Percentiles rank a stretch among this genome's conserved stretches.
Evolutionary conservation across 2,113 vertebrate species (phyloP).

Genomic region (Myotis lucifugus): DNA sequence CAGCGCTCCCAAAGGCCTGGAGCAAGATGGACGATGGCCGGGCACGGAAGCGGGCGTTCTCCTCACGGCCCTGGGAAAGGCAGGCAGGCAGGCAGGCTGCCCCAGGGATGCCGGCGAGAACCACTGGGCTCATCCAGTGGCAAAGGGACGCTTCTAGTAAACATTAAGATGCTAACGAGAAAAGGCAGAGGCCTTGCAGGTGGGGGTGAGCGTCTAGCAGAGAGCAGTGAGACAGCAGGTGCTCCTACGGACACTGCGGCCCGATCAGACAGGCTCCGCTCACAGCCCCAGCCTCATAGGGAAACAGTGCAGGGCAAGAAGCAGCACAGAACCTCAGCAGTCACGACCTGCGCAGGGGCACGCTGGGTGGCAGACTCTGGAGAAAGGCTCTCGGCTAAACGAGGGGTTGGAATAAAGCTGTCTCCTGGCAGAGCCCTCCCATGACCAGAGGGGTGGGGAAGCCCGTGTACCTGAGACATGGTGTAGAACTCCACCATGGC

Average conservation of each 20-base stretch:
- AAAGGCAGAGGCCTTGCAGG: not conserved
- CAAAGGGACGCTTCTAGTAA: too few relatives aligned
- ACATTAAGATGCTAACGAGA: not conserved
- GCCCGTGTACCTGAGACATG: slow-evolving; percentile 93
- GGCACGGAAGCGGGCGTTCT: too few relatives aligned
- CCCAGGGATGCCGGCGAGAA: accelerated
- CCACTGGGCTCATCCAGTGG: not conserved
- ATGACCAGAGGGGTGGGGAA: accelerated
- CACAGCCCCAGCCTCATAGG: not conserved
- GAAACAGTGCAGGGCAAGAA: not conserved
- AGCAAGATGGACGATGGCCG: accelerated
- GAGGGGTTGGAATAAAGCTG: not conserved
- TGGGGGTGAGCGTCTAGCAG: not conserved
- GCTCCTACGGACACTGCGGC: accelerated
- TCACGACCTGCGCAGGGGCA: accelerated
- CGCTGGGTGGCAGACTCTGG: accelerated
- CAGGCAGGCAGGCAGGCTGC: not conserved
- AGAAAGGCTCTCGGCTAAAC: not conserved
- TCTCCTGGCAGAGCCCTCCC: accelerated
- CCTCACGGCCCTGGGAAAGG: accelerated
- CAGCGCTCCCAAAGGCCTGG: accelerated
- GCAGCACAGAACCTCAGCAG: accelerated
- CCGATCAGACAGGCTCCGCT: accelerated
- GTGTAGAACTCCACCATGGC: slow-evolving; percentile 99
- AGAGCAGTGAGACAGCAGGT: not conserved